Evolutionary conservation across 2,797 vertebrate genomes (phyloP).

Genomic region (Chloroceryle amazona): DNA sequence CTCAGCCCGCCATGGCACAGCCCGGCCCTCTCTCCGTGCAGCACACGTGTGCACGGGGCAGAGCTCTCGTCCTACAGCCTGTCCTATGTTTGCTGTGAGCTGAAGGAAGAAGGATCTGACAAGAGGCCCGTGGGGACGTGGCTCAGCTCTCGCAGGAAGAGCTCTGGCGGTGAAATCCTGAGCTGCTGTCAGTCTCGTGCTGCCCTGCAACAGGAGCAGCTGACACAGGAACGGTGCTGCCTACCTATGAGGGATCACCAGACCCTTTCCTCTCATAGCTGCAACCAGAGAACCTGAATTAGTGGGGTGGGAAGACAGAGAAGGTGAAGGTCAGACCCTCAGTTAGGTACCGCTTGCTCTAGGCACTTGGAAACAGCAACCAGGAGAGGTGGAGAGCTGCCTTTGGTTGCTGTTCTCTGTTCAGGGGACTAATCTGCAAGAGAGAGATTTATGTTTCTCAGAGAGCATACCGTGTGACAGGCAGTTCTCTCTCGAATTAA

Average conservation of each 20-base stretch:
- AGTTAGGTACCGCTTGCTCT: not conserved
- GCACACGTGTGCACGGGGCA: accelerated
- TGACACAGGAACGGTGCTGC: accelerated
- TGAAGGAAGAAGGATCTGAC: not conserved
- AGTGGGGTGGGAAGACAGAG: not conserved
- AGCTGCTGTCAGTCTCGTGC: accelerated
- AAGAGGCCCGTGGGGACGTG: not conserved
- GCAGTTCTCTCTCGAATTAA: not conserved
- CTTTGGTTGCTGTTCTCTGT: not conserved
- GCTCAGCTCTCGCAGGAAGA: not conserved
- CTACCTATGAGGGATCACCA: too few species aligned
- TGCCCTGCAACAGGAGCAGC: not conserved
- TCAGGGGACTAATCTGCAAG: not conserved
- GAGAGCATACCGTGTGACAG: not conserved
- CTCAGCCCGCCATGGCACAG: not conserved
- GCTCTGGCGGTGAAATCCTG: not conserved
- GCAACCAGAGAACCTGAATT: not conserved
- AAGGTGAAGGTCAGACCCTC: not conserved
- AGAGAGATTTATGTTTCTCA: constrained; percentile 19
- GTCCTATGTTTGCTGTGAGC: not conserved
- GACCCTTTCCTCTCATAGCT: accelerated
- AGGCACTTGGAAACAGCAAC: not conserved
- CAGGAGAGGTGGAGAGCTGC: not conserved
- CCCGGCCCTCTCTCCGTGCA: not conserved
- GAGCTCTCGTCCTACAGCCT: not conserved